phyloP scores from a whole-genome alignment of 2,113 vertebrate genomes.

The Paratilapia polleni region DNA sequence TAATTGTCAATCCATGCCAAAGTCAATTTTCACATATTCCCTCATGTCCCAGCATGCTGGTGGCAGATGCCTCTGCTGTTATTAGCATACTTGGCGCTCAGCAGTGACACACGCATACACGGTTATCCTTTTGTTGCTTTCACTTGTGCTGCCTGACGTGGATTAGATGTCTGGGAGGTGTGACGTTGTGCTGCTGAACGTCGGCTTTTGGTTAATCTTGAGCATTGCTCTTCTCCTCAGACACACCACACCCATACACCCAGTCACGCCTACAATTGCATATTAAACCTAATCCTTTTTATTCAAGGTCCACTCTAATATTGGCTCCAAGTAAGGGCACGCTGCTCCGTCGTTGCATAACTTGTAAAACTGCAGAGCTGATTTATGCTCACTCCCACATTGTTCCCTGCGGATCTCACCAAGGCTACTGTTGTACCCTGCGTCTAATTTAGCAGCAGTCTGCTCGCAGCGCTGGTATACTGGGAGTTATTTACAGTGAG shows the following conservation, averaged over 20 bases:
- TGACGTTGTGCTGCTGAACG: not conserved
- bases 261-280: not conserved
- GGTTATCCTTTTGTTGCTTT: not conserved
- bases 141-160: conserved; percentile 9
- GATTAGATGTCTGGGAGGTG: conserved; percentile 19
- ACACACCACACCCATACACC: not conserved
- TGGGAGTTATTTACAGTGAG: conserved; percentile 24
- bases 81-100: conserved; percentile 38
- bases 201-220: conserved; percentile 17
- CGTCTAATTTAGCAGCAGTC: conserved; percentile 9
- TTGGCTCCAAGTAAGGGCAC: conserved; percentile 2
- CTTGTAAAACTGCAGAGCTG: not conserved
- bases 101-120: not conserved
- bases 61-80: conserved; percentile 62
- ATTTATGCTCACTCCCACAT: conserved; percentile 20
- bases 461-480: conserved; percentile 22
- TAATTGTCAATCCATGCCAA: conserved; percentile 52
- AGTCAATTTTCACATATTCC: conserved; percentile 47
- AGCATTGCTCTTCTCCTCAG: not conserved
- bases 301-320: not conserved
- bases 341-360: not conserved
- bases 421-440: conserved; percentile 24
- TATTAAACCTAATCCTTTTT: not conserved
- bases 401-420: conserved; percentile 46
- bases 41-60: conserved; percentile 62